Base-by-base conservation (phyloP, 2,888 invertebrate species). In the Electrophaes corylata region DNA sequence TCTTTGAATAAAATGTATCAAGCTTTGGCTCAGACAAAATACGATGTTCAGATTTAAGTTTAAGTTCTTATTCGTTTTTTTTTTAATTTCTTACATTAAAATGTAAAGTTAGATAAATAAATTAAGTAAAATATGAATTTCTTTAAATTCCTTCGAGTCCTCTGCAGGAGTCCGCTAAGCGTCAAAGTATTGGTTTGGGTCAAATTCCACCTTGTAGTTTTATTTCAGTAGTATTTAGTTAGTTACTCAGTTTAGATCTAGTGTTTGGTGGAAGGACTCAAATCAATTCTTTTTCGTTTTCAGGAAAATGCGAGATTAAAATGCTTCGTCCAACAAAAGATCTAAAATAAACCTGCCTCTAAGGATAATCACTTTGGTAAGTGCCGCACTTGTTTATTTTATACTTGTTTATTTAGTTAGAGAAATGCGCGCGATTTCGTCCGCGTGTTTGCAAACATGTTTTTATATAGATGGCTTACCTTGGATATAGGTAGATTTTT, bases 111-210 rank as follows among this genome's bases (percentile, higher is more conserved):
- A 19, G 26, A 50, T 3, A n/a, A 40, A 53, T 46, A 43, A 51
- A 29, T 12, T 10, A 47, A 37, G 40, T 49, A 44, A 23, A 23
- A 11, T 44, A 5, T 12, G 4, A 35, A 20, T 37, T 47, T 29
- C 12, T 26, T 57, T 44, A 1, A 26, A 35, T 50, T 43, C 8
- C 0, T 29, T 0, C 1, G 4, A 14, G 1, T 40, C 19, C 4
- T 23, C 33, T 52, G 49, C 23, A 37, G 37, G 12, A 37, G n/a
- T n/a, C 46, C 46, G 37, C 49, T 50, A 12, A 72, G 70, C 70
- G 64, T 66, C 53, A 75, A 83, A 78, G 74, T 71, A 77, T 84
- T 83, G 84, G 78, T 85, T 86, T 88, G 88, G 85, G 87, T 88
- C 85, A 80, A 79, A 73, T 80, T 88, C 86, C 88, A 87, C 86